Evolutionary conservation across 2,888 invertebrate species (phyloP).

Genomic region (Hydropsyche betteni): DNA sequence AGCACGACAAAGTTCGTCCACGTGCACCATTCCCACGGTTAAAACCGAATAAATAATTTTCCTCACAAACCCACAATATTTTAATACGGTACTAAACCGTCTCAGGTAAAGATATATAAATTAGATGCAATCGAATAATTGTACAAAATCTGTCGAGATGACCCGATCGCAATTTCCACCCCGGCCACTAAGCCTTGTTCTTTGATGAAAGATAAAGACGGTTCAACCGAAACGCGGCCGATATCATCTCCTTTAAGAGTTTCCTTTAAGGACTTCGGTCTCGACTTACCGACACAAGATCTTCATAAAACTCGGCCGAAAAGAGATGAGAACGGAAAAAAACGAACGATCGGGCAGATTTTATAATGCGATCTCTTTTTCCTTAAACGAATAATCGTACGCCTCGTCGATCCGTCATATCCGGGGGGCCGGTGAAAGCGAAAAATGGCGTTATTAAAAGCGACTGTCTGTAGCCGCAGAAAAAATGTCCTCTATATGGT

Average conservation of each 20-base stretch:
- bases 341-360: no score
- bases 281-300: constrained; percentile 14
- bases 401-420: no score
- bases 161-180: constrained; percentile 14
- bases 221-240: constrained; percentile 14
- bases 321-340: no score
- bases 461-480: constrained; percentile 14
- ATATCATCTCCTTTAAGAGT: constrained; percentile 8
- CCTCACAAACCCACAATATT: no score
- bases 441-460: constrained; percentile 12
- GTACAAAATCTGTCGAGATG: constrained; percentile 1
- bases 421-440: no score
- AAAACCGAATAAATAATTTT: no score
- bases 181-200: not conserved
- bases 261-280: constrained; percentile 16
- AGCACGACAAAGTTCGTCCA: constrained; percentile 6
- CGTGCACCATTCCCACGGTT: not conserved
- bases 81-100: no score
- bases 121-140: no score
- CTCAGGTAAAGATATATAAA: no score
- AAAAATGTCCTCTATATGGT: constrained; percentile 39
- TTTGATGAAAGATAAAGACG: constrained; percentile 13
- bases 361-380: no score
- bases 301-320: not conserved
- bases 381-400: no score